Base-by-base conservation (phyloP, 2,113 vertebrate genomes). In the Triplophysa dalaica region DNA sequence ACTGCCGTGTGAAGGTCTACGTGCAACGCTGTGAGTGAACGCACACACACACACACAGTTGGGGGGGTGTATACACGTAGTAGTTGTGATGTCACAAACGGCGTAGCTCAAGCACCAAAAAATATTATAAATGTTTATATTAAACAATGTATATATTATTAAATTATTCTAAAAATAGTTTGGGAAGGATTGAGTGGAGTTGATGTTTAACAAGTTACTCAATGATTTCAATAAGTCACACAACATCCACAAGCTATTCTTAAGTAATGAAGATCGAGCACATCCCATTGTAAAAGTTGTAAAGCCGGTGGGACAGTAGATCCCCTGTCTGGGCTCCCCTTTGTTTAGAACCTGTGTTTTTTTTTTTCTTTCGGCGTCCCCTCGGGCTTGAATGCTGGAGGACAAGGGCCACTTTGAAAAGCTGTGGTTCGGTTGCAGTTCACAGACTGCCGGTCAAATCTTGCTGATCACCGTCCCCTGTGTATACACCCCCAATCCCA, bases 371-470 rank as follows among this genome's bases (percentile, higher is more conserved):
- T 50, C 5, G 56, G 38, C 41, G 84, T 83, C 87, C 83, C 85
- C 78, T 79, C 85, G 70, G 41, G 79, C 88, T 91, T 90, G 86
- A 82, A 89, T 90, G 88, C 82, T 91, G 79, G 82, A 91, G 78
- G 73, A 90, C 89, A 89, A 92, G 87, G 86, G 84, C 69, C 43
- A 89, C 90, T 91, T 89, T 91, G 89, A 90, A 87, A 86, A 86
- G 82, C 87, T 86, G 87, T 84, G 85, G 81, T 87, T 88, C 84
- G 85, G 89, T 90, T 85, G 78, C 83, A 87, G 87, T 85, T 88
- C 82, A 88, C 80, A 68, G 80, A 81, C 82, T 54, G 75, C 77
- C 84, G 86, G 88, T 86, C 89, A 88, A 78, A 84, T 81, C 86
- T 86, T 82, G 78, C 82, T 88, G 82, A 88, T 90, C 86, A 16